Evolutionary conservation across 2,113 vertebrate species (phyloP).

Genomic region (Stegastes partitus): DNA sequence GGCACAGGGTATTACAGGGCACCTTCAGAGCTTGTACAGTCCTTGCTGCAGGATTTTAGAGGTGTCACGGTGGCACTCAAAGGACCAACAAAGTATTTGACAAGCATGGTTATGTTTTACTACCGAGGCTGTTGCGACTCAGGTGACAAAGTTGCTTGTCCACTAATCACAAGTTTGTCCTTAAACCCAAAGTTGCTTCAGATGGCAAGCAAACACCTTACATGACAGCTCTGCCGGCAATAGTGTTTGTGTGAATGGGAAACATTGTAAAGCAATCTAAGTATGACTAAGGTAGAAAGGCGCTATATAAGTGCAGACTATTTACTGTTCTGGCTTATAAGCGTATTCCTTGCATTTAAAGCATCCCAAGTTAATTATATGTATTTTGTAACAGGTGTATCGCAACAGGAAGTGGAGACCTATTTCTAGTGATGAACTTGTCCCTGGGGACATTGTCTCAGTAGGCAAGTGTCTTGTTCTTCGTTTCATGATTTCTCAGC

Average conservation of each 20-base stretch:
- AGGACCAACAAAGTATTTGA: background rate
- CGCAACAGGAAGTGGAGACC: constrained; percentile 96
- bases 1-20: background rate
- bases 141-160: no score
- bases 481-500: background rate
- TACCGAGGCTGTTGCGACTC: no score
- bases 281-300: no score
- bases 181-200: no score
- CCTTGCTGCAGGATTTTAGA: background rate
- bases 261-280: no score
- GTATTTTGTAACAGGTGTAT: constrained; percentile 88
- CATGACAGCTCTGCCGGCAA: no score
- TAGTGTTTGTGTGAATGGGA: no score
- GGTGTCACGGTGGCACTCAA: background rate
- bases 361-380: background rate
- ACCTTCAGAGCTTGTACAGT: background rate
- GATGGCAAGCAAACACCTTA: no score
- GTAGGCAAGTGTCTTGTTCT: constrained; percentile 84
- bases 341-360: background rate
- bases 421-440: constrained; percentile 92
- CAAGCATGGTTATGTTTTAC: background rate
- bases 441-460: constrained; percentile 94
- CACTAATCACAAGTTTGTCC: no score
- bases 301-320: no score
- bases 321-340: background rate